Evolutionary conservation across 2,797 vertebrate species (phyloP), one percentile per base, ranked within the genome.

Genomic region (Epinephelus coioides): DNA sequence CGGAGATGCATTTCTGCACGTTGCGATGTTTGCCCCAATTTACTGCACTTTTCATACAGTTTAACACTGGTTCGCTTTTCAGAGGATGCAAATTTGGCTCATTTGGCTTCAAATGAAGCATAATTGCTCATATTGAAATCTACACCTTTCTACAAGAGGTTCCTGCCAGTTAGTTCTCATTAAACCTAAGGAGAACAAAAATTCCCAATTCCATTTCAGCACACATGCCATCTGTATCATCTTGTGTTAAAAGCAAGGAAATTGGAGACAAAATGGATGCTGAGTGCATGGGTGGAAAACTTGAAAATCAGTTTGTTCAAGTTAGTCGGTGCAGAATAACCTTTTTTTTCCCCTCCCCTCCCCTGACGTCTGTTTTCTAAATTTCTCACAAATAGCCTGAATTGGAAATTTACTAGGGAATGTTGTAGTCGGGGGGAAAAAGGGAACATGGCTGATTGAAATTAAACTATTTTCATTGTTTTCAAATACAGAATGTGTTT

Each of bases 51-150:
- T 96, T 95, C 94, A 93, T 89, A 92, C 94, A 95, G 95, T 96
- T 96, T 94, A 95, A 94, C 94, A 94, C 92, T 90, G 92, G 90
- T 94, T 92, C 71, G 92, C 94, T 93, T 96, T 96, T 96, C 95
- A 96, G 90, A 25, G 90, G 91, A 96, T 96, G 96, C 95, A 96
- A 96, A 96, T 96, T 95, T 92, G 94, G 89, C 94, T 94, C 95
- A 95, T 96, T 96, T 95, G 93, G 92, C 92, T 94, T 94, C 90
- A 95, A 96, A 96, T 95, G 95, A 94, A 92, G 91, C 94, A 85
- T 96, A 96, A 96, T 96, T 96, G 93, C 95, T 93, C 95, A 94
- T 91, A 95, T 96, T 96, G 94, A 96, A 95, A 94, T 94, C 93
- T 89, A 96, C 96, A 96, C 95, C 95, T 96, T 96, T 95, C 94